Base-by-base conservation (phyloP, 2,888 invertebrate genomes). In the Penaeus monodon region DNA sequence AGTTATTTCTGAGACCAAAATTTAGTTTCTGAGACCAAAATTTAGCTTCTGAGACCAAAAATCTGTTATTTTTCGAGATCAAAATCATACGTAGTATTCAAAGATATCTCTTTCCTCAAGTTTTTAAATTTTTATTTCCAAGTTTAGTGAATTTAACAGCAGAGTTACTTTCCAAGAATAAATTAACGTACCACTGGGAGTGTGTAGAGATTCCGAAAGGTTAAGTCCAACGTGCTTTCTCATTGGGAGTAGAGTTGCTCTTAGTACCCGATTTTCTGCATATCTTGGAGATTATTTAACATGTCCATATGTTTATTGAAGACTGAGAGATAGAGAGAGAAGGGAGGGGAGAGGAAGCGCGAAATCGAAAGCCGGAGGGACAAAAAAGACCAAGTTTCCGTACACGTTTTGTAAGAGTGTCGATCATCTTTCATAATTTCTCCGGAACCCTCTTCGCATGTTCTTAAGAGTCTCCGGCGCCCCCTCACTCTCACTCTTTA, bases 401-500 rank as follows among this genome's bases (percentile, higher is more conserved):
- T 70, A 70, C 3, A 65, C 29, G 29, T 80, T 33, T 80, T 24
- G 49, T 78, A 78, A 77, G 10, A 77, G 57, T 22, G 27, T 10
- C 77, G 22, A 12, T 7, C 38, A 27, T 80, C 33, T 63, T 63
- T n/a, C 63, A 24, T 29, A 65, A 29, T 29, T 33, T 27, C 57
- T 64, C 64, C 63, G 63, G 29, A 44, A 57, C 57, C 57, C 17
- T 57, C 57, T 57, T 17, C 57, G 17, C 57, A 2, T 20, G 17
- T 20, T 14, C 17, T 20, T 57, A 17, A 57, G 57, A 57, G 17
- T 57, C 57, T 76, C 33, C 14, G 33, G 24, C 33, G 29, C 65
- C 24, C 20, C 22, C 27, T 80, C 63, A 63, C 80, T 80, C 29
- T 80, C 80, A 80, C 77, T 77, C 57, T 77, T 77, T 44, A 77